A percentile compares a stretch with the other conserved stretches of the same genome.
phyloP scores from a whole-genome alignment of 2,797 vertebrate genomes.

The Pithecia hirsuta region DNA sequence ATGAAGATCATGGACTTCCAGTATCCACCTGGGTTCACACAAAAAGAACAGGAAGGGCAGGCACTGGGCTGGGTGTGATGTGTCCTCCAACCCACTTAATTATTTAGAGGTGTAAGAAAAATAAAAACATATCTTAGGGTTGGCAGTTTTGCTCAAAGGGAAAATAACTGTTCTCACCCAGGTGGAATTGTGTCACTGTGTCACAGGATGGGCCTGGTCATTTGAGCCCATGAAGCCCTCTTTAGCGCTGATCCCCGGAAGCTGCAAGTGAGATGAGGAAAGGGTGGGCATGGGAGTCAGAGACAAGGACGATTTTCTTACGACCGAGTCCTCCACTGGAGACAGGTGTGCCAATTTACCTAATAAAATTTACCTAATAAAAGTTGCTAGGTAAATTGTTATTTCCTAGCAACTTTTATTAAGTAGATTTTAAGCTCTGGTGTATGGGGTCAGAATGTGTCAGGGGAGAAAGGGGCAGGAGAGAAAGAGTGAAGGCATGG shows the following conservation, averaged over 20 bases:
- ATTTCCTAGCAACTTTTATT: background rate
- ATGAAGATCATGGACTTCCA: rapidly evolving
- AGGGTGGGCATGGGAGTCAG: rapidly evolving
- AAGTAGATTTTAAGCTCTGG: background rate
- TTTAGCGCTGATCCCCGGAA: background rate
- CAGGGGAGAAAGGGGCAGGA: too few relatives aligned
- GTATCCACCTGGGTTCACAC: background rate
- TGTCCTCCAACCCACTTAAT: background rate
- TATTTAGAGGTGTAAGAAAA: background rate
- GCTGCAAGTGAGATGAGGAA: background rate
- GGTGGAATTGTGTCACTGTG: too few relatives aligned
- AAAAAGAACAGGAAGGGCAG: background rate
- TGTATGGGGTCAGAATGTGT: background rate
- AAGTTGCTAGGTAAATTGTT: rapidly evolving
- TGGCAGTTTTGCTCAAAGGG: too few relatives aligned
- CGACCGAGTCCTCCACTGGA: background rate
- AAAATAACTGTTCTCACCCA: rapidly evolving
- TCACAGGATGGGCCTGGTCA: background rate
- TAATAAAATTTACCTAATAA: too few relatives aligned
- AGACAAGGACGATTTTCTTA: background rate
- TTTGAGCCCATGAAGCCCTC: background rate
- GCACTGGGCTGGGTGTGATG: background rate
- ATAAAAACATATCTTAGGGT: background rate
- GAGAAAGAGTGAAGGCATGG: rapidly evolving
- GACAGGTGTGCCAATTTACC: background rate